phyloP scores from a whole-genome alignment of 1,140 invertebrate species.

The Muscidifurax raptorellus region DNA sequence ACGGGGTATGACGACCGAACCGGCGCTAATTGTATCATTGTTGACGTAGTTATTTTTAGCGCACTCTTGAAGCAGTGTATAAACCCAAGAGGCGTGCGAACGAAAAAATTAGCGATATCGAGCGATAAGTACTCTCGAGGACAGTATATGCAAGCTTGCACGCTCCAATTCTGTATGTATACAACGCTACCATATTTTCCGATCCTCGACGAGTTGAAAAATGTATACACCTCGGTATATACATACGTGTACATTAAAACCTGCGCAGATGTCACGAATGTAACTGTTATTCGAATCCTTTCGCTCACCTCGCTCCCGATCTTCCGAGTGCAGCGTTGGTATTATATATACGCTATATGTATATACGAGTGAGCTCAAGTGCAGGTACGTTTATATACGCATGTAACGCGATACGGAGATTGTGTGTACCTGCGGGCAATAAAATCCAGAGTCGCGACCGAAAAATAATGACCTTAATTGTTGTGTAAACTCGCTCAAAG shows the following conservation, averaged over 20 bases:
- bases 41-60: not conserved
- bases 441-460: not conserved
- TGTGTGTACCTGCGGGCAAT: no score
- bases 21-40: not conserved
- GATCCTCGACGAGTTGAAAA: not conserved
- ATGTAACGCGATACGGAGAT: no score
- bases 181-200: not conserved
- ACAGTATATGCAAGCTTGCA: not conserved
- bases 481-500: no score
- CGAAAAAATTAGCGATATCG: not conserved
- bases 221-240: not conserved
- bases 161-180: not conserved
- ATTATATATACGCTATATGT: no score
- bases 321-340: not conserved
- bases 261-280: not conserved
- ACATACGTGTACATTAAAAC: not conserved
- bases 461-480: not conserved
- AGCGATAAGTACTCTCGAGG: not conserved
- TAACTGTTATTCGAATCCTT: not conserved
- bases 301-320: constrained; percentile 10
- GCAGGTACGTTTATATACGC: no score
- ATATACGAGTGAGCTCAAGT: no score
- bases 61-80: not conserved
- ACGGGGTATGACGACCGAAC: not conserved
- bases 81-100: not conserved